Evolutionary conservation across 2,797 vertebrate species (phyloP), one percentile per base, ranked within the genome.

Genomic region (Schizopygopsis pylzovi): DNA sequence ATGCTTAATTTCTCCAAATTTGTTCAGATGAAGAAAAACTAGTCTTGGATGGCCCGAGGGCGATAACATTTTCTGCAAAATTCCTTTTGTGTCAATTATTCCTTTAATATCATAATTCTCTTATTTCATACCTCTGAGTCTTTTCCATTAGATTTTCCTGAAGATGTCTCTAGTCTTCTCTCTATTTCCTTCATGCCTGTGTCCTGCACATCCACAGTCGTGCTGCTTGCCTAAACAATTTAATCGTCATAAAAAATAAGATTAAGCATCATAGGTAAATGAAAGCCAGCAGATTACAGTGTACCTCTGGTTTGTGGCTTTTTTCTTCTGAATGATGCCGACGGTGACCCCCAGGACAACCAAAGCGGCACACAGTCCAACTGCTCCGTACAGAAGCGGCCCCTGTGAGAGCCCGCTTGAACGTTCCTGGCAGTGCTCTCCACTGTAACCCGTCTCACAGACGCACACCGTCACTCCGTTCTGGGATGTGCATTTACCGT

Each of bases 361-460:
- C 0, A 96, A 85, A 25, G 72, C 92, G 0, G 68, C 91, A 56
- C 89, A 90, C 47, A 94, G 13, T 4, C 90, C 94, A 0, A 91
- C 86, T 0, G 89, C 89, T 0, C 95, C 91, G 0, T 97, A 94
- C 59, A 92, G 18, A 0, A 96, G 16, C 0, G 96, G 95, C 33
- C 93, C 92, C 1, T 92, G 91, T 0, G 92, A 22, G 0, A 88
- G 87, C 67, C 92, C 91, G 0, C 86, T 39, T 0, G 90, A 72
- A 0, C 81, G 22, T 9, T 95, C 91, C 88, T 97, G 92, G 0
- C 98, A 99, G 79, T 91, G 94, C 2, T 95, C 92, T 0, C 97
- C 97, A 0, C 84, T 89, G n/a, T 96, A 97, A 33, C 92, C 95
- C 54, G 88, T 2, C 1, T 89, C 86, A 0, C 97, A 98, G 72